Base-by-base conservation (phyloP, 2,797 vertebrate genomes). In the Eupleurogrammus muticus region DNA sequence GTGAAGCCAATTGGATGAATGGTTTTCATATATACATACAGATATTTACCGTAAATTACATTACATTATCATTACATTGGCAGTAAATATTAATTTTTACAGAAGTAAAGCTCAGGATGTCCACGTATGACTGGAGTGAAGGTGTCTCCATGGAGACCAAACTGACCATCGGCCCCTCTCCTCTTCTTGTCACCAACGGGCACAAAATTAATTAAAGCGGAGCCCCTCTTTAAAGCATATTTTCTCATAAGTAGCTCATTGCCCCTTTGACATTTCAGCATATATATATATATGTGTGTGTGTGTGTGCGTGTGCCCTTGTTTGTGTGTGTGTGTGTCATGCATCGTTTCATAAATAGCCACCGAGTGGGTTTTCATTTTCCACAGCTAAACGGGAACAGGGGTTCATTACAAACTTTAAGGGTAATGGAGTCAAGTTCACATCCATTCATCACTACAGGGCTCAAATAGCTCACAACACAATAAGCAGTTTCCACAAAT, bases 161-260 rank as follows among this genome's bases (percentile, higher is more conserved):
- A 78, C 81, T 80, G 88, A 91, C 82, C 80, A 58, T 47, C 50
- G 70, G n/a, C 79, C 71, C 73, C 69, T 54, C 69, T 79, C 65
- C 32, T 84, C 79, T 66, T 57, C 51, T 81, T 69, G 73, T 87
- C 76, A 89, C 72, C 77, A 77, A 80, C 75, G 82, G 81, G 80
- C 77, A 85, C 78, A 70, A 67, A 81, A 84, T 91, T 92, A 94
- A 94, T 94, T 92, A 93, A 89, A 90, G 85, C 83, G 62, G 59
- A 78, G 11, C 59, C 85, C 87, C 77, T 84, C 88, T 83, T 77
- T 35, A 50, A 72, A 90, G 80, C 74, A 84, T 81, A 78, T 88
- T 86, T 70, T 86, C 89, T 93, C 92, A 92, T 93, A 91, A 93
- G 90, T 87, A 86, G 82, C 89, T 88, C 78, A 76, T 89, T 87